phyloP scores from a whole-genome alignment of 2,113 vertebrate species.

The Equus quagga region DNA sequence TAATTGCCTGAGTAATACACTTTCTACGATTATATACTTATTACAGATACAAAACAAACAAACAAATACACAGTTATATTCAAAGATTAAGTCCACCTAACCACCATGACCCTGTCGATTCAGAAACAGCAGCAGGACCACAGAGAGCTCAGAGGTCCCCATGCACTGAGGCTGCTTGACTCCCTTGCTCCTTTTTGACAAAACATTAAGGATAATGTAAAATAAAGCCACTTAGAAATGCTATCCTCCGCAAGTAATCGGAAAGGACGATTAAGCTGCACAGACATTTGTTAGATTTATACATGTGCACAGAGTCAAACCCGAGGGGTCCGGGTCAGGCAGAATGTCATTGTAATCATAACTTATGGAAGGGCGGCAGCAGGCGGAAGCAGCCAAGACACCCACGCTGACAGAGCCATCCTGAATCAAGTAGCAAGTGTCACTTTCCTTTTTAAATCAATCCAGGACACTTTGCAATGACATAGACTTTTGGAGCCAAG shows the following conservation, averaged over 20 bases:
- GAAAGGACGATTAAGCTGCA: conserved; percentile 68
- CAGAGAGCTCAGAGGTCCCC: neutral
- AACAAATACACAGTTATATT: neutral
- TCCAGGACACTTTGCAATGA: conserved; percentile 46
- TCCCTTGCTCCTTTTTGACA: conserved; percentile 3
- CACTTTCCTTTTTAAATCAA: conserved; percentile 73
- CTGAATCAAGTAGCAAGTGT: neutral
- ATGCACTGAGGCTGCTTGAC: neutral
- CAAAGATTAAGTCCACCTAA: neutral
- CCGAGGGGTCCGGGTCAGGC: neutral
- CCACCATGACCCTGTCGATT: neutral
- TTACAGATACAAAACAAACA: neutral
- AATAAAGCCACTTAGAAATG: conserved; percentile 43
- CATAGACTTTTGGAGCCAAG: neutral
- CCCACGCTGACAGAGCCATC: neutral
- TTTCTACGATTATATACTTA: neutral
- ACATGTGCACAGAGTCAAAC: conserved; percentile 32
- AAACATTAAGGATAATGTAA: conserved; percentile 48
- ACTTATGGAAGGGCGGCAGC: conserved; percentile 31
- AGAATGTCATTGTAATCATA: conserved; percentile 19
- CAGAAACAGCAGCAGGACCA: neutral
- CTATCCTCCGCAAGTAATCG: conserved; percentile 70
- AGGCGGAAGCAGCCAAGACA: neutral
- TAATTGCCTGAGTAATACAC: neutral
- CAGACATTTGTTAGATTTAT: conserved; percentile 81